These are phyloP conservation scores for Procambarus virginalis DNA, from an alignment of 1,140 invertebrate genomes.

Conservation along the genomic window DNA sequence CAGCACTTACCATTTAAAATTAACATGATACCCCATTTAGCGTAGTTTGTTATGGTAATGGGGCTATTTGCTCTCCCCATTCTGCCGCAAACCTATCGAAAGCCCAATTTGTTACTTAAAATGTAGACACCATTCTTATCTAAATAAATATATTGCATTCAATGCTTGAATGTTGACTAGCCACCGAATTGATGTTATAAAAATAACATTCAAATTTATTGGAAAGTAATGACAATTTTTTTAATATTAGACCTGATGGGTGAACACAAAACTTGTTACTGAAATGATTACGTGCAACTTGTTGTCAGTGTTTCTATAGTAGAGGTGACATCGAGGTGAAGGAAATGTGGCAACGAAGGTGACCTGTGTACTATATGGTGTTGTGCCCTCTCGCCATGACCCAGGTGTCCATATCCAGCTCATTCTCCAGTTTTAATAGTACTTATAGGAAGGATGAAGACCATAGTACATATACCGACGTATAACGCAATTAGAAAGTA, in stretches of 20 bases:
- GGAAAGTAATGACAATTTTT: slow-evolving; percentile 31
- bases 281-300: background rate
- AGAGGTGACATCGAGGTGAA: too few relatives aligned
- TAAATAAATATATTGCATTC: slow-evolving; percentile 50
- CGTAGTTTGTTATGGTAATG: slow-evolving; percentile 56
- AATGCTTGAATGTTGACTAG: slow-evolving; percentile 47
- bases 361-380: too few relatives aligned
- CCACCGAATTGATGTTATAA: slow-evolving; percentile 30
- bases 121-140: slow-evolving; percentile 55
- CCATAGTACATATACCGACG: too few relatives aligned
- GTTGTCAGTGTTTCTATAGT: too few relatives aligned
- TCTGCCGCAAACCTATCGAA: slow-evolving; percentile 51
- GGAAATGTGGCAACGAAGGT: too few relatives aligned
- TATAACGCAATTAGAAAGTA: too few relatives aligned
- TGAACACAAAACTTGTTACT: slow-evolving; percentile 29
- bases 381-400: too few relatives aligned
- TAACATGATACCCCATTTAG: slow-evolving; percentile 57
- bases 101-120: slow-evolving; percentile 42
- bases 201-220: slow-evolving; percentile 36
- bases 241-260: slow-evolving; percentile 26
- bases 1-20: slow-evolving; percentile 58
- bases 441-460: too few relatives aligned
- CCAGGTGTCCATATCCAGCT: too few relatives aligned
- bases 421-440: too few relatives aligned
- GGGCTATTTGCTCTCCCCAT: slow-evolving; percentile 40